Conservation (phyloP, 1,140 invertebrate genomes). For the Liolophura sinensis region DNA sequence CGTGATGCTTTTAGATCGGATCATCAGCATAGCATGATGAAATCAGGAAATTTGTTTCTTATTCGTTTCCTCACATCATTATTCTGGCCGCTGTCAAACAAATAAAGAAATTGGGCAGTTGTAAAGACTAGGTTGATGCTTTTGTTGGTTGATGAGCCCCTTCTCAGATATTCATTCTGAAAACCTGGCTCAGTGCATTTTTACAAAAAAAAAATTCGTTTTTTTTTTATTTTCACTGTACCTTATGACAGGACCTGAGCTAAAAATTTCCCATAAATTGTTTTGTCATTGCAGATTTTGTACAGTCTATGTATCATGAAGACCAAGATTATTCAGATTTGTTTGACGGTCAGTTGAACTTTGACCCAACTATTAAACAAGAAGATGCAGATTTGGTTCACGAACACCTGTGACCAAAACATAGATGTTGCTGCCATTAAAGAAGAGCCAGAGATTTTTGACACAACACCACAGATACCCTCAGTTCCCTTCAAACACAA, state of each 20-base stretch:
- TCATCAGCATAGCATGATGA: too few relatives aligned
- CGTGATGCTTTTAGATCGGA: too few relatives aligned
- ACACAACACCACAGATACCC: constrained; percentile 7
- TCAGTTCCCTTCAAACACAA: constrained; percentile 15
- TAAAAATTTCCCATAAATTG: background rate
- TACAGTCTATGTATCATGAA: constrained; percentile 45
- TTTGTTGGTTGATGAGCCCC: too few relatives aligned
- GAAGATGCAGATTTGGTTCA: constrained; percentile 13
- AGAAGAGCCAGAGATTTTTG: constrained; percentile 27
- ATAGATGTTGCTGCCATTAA: constrained; percentile 22
- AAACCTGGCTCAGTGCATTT: background rate
- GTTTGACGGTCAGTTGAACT: constrained; percentile 25
- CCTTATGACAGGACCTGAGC: background rate
- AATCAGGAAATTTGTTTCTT: constrained; percentile 5
- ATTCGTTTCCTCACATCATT: background rate
- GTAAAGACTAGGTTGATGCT: too few relatives aligned
- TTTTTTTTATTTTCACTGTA: background rate
- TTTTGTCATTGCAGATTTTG: constrained; percentile 40
- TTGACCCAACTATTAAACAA: constrained; percentile 8
- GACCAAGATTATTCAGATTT: constrained; percentile 23
- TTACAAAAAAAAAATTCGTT: background rate
- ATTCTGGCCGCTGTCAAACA: background rate
- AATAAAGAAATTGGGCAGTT: too few relatives aligned
- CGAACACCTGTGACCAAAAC: background rate
- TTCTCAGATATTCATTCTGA: too few relatives aligned